phyloP scores from a whole-genome alignment of 1,140 invertebrate genomes.

The Nebria ingens region DNA sequence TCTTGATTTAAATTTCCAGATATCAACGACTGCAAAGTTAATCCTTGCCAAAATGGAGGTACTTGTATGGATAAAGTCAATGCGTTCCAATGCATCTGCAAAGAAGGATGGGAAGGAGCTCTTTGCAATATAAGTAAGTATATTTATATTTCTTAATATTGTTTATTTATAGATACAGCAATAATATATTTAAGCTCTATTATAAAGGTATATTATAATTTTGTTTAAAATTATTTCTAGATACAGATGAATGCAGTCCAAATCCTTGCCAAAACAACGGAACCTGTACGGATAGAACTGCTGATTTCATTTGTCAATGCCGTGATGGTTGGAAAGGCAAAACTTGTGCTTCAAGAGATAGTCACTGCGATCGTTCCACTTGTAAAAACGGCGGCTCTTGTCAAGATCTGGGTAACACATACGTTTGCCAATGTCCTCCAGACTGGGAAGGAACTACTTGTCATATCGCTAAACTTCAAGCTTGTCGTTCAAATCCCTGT shows the following conservation, averaged over 20 bases:
- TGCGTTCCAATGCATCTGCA: conserved; percentile 68
- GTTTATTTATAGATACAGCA: neutral
- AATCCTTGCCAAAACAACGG: conserved; percentile 67
- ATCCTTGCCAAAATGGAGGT: conserved; percentile 63
- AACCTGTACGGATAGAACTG: conserved; percentile 62
- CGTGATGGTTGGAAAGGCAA: conserved; percentile 67
- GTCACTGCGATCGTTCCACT: conserved; percentile 52
- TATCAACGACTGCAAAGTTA: conserved; percentile 59
- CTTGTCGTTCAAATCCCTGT: conserved; percentile 59
- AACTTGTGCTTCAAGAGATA: conserved; percentile 53
- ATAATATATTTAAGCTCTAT: neutral
- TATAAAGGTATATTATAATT: neutral
- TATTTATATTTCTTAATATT: conserved; percentile 8
- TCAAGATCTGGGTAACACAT: conserved; percentile 51
- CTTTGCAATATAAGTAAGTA: conserved; percentile 51
- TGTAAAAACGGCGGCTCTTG: conserved; percentile 56
- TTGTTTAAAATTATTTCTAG: conserved; percentile 34
- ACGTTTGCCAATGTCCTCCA: conserved; percentile 49
- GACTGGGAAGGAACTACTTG: conserved; percentile 61
- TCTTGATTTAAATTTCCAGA: too few relatives aligned
- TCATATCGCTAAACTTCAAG: conserved; percentile 56
- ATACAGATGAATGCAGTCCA: conserved; percentile 70
- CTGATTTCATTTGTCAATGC: conserved; percentile 64
- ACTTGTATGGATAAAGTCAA: conserved; percentile 65
- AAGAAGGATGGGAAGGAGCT: conserved; percentile 53